These are phyloP conservation scores for Ctenopoma kingsleyae DNA, from an alignment of 2,797 vertebrate genomes.

Conservation along the genomic window DNA sequence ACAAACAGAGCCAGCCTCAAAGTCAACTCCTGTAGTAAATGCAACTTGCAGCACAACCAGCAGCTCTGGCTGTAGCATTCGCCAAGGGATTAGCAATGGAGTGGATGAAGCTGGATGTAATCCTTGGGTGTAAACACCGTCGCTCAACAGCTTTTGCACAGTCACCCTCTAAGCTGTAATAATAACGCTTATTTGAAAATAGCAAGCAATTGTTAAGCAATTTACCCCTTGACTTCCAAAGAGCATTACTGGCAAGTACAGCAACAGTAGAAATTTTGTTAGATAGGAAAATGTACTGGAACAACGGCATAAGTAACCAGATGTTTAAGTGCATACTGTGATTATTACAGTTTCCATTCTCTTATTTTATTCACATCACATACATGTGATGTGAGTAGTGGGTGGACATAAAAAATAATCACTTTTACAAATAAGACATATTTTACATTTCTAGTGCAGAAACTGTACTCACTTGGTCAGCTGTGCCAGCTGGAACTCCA, in stretches of 20 bases:
- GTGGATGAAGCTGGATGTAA: slow-evolving; percentile 73
- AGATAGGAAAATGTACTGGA: slow-evolving; percentile 13
- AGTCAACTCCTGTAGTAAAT: slow-evolving; percentile 19
- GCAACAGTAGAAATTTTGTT: slow-evolving; percentile 26
- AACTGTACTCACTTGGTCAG: slow-evolving; percentile 91
- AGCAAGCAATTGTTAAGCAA: slow-evolving; percentile 63
- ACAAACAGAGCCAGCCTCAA: slow-evolving; percentile 3
- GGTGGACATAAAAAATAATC: background rate
- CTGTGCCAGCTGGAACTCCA: slow-evolving; percentile 97
- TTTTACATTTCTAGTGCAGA: background rate
- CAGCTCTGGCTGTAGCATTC: slow-evolving; percentile 21
- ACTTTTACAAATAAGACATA: background rate
- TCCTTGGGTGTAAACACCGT: slow-evolving; percentile 76
- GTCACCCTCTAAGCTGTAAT: slow-evolving; percentile 73
- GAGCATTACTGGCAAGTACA: slow-evolving; percentile 64
- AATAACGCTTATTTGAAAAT: slow-evolving; percentile 75
- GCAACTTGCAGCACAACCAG: slow-evolving; percentile 3
- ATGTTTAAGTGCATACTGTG: background rate
- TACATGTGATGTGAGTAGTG: background rate
- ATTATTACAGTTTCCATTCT: background rate
- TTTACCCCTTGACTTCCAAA: slow-evolving; percentile 73
- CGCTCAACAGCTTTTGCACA: slow-evolving; percentile 66
- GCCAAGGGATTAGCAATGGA: slow-evolving; percentile 65
- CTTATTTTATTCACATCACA: background rate
- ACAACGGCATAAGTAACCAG: background rate